Evolutionary conservation across 2,797 vertebrate genomes (phyloP).

Genomic region (Danio aesculapii): DNA sequence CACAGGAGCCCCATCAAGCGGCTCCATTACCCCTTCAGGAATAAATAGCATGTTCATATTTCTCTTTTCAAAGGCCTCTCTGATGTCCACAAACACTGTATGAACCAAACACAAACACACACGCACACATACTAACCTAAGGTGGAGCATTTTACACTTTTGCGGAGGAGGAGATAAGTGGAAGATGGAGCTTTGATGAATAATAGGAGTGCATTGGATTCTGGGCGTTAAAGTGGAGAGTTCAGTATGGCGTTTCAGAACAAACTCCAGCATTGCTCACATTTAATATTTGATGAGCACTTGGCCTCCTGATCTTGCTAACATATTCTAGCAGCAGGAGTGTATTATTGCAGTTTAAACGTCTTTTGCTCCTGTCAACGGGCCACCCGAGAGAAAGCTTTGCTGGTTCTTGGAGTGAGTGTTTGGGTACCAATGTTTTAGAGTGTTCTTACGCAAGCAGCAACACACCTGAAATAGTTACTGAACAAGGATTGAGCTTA

Average conservation of each 20-base stretch:
- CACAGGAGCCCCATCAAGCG: slow-evolving; percentile 37
- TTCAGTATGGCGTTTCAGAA: slow-evolving; percentile 67
- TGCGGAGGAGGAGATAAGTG: slow-evolving; percentile 32
- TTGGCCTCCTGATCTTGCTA: slow-evolving; percentile 67
- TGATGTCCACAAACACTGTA: slow-evolving; percentile 42
- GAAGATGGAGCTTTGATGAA: slow-evolving; percentile 39
- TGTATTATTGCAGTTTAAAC: slow-evolving; percentile 71
- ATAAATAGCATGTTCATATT: slow-evolving; percentile 42
- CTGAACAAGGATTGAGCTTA: background rate
- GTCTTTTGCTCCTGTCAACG: slow-evolving; percentile 56
- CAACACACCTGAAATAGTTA: background rate
- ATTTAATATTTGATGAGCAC: slow-evolving; percentile 81
- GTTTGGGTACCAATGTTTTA: slow-evolving; percentile 11
- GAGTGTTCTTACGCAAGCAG: slow-evolving; percentile 4
- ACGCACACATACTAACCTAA: slow-evolving; percentile 17
- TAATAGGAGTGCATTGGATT: slow-evolving; percentile 56
- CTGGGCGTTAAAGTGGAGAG: slow-evolving; percentile 74
- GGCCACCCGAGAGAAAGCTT: slow-evolving; percentile 61
- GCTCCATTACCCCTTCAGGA: slow-evolving; percentile 36
- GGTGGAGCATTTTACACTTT: slow-evolving; percentile 35
- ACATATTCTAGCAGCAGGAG: slow-evolving; percentile 64
- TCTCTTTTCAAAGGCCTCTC: slow-evolving; percentile 44
- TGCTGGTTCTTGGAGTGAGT: slow-evolving; percentile 23
- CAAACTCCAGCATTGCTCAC: slow-evolving; percentile 50
- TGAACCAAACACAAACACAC: slow-evolving; percentile 7